Evolutionary conservation across 2,797 vertebrate genomes (phyloP).

Genomic region (Danio jaintianensis): DNA sequence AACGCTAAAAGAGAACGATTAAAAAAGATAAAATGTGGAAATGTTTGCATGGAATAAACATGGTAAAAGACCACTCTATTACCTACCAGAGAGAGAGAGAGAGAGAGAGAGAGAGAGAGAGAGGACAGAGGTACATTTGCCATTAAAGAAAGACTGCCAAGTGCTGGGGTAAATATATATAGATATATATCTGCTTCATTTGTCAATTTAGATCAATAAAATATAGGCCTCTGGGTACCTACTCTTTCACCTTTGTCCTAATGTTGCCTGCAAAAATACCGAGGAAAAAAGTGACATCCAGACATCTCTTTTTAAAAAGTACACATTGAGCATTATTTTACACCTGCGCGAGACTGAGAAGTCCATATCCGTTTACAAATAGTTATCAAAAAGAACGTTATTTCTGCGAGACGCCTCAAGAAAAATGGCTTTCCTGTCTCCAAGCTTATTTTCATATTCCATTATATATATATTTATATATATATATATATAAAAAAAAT

Average conservation of each 20-base stretch:
- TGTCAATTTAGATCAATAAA: constrained; percentile 86
- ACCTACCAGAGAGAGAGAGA: constrained; percentile 84
- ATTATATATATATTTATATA: constrained; percentile 84
- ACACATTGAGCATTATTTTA: constrained; percentile 84
- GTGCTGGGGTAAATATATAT: constrained; percentile 96
- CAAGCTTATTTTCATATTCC: constrained; percentile 83
- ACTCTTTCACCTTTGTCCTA: constrained; percentile 79
- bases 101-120: constrained; percentile 69
- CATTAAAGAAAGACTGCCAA: constrained; percentile 96
- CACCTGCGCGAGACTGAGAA: constrained; percentile 84
- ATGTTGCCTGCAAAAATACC: constrained; percentile 84
- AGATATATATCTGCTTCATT: constrained; percentile 92
- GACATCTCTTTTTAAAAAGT: constrained; percentile 82
- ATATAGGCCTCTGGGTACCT: constrained; percentile 84
- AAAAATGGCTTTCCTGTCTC: constrained; percentile 81
- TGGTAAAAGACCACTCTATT: constrained; percentile 97
- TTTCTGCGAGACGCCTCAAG: constrained; percentile 81
- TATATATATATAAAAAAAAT: constrained; percentile 80
- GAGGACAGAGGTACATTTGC: constrained; percentile 92
- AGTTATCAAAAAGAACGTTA: constrained; percentile 85
- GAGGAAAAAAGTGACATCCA: constrained; percentile 82
- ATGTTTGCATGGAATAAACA: constrained; percentile 95
- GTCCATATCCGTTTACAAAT: constrained; percentile 88
- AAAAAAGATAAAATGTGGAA: constrained; percentile 87
- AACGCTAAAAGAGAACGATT: constrained; percentile 81